phyloP scores from a whole-genome alignment of 2,113 vertebrate genomes.

The Verasper variegatus region DNA sequence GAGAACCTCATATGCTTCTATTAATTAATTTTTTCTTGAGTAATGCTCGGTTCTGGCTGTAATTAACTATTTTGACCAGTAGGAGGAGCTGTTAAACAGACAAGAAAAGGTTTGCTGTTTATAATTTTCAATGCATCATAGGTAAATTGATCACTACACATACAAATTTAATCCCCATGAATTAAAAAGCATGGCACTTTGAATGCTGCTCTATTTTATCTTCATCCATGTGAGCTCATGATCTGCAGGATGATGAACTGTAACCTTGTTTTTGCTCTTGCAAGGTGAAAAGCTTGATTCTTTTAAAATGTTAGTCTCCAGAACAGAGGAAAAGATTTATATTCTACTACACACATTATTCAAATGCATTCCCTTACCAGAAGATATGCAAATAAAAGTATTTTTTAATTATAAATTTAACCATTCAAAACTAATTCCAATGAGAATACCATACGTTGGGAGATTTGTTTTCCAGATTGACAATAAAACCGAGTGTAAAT shows the following conservation, averaged over 20 bases:
- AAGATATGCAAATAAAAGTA: too few species aligned
- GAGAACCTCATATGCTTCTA: too few species aligned
- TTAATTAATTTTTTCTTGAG: too few species aligned
- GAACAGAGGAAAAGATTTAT: not conserved
- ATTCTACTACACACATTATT: not conserved
- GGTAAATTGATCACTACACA: not conserved
- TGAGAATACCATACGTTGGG: too few species aligned
- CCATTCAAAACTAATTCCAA: too few species aligned
- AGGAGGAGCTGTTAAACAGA: conserved; percentile 7
- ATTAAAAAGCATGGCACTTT: not conserved
- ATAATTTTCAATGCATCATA: too few species aligned
- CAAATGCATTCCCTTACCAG: not conserved
- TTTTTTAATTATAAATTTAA: too few species aligned
- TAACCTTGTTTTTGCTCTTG: not conserved
- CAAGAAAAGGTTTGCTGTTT: too few species aligned
- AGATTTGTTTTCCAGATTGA: too few species aligned
- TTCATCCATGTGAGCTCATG: too few species aligned
- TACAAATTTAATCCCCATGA: not conserved
- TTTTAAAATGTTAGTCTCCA: not conserved
- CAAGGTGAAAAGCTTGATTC: not conserved
- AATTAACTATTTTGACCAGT: conserved; percentile 1
- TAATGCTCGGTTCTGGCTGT: not conserved
- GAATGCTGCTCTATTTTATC: too few species aligned
- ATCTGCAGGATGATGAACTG: not conserved
- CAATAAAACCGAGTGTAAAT: too few species aligned